Percentiles rank a stretch among this genome's conserved stretches.
Conservation (phyloP, 2,113 vertebrate species). For the Numenius arquata region DNA sequence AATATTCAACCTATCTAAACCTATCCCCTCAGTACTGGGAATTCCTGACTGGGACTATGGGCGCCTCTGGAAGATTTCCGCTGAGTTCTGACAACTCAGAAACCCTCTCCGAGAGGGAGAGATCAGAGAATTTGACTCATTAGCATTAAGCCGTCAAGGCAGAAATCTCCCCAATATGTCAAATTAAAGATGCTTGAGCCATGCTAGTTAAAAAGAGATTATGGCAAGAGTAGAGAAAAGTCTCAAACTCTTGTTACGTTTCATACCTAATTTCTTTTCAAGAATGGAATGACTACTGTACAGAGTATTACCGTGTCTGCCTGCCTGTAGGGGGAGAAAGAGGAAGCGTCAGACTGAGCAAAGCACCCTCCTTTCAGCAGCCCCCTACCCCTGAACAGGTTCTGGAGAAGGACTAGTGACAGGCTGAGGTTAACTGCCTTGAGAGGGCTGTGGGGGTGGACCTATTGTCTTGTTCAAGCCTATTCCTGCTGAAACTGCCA, state of each 20-base stretch:
- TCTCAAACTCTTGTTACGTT: background rate
- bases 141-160: background rate
- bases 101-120: background rate
- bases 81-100: background rate
- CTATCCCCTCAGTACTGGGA: background rate
- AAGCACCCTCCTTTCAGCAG: background rate
- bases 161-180: background rate
- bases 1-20: background rate
- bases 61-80: background rate
- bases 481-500: slow-evolving; percentile 5
- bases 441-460: background rate
- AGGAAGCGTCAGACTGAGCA: background rate
- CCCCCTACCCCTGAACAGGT: background rate
- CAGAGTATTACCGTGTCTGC: background rate
- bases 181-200: background rate
- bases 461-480: background rate
- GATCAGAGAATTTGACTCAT: background rate
- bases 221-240: background rate
- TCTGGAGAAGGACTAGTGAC: background rate
- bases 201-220: background rate
- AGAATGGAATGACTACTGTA: background rate
- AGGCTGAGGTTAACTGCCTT: background rate
- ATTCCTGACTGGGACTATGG: background rate
- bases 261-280: background rate
- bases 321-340: background rate